Evolutionary conservation across 2,797 vertebrate species (phyloP), one percentile per base, ranked within the genome.

Genomic region (Iguana delicatissima): DNA sequence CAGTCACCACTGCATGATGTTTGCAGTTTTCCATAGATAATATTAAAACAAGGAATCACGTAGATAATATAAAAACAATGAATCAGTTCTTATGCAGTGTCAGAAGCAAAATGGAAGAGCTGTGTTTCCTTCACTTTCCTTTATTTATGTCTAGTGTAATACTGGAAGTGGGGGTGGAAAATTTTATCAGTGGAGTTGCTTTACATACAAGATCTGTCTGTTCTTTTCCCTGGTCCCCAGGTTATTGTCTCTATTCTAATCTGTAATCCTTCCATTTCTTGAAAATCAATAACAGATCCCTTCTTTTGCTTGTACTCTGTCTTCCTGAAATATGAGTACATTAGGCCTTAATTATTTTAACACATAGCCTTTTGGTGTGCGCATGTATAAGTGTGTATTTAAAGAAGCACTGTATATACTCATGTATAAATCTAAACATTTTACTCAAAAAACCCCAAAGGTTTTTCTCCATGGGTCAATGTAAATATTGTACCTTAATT

Each of bases 321-420:
- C 20, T 20, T 64, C 38, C 32, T 81, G 80, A 81, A 80, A 20
- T 26, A 5, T 76, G 83, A 80, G 74, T 38, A 50, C 20, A 42
- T 87, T 83, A 24, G 24, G 86, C 86, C 85, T 85, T 87, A 82
- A 89, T 50, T 67, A 85, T 46, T 88, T 73, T 50, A 87, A 57
- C 26, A 22, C 1, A 18, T 67, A 77, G 24, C 38, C 26, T 76
- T 42, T 87, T 80, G 29, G 55, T 57, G 55, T 57, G 55, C 16
- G 55, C 16, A 16, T 57, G 55, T 57, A 16, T 57, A 16, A 13
- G 55, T 57, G 55, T 57, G 10, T 57, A 12, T 46, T 46, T 46
- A 57, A 46, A 46, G 42, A 46, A 46, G 42, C 42, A 46, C 42
- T 46, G 4, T 46, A 46, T 46, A 46, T 46, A 46, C 42, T 46